phyloP scores from a whole-genome alignment of 2,888 invertebrate genomes.

The Thymelicus lineola region DNA sequence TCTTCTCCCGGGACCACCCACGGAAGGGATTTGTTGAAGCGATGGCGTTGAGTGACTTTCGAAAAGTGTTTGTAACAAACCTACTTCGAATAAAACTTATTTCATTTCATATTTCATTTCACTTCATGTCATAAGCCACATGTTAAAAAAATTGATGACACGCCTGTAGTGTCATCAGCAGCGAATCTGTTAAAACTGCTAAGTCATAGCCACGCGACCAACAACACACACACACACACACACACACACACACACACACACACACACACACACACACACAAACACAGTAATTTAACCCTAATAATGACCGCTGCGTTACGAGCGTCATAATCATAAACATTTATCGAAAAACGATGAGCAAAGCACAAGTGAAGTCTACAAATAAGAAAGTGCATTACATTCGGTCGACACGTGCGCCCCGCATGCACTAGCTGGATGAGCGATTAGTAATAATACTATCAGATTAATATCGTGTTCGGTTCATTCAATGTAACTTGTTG shows the following conservation, averaged over 20 bases:
- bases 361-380: conserved; percentile 13
- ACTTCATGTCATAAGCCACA: no score
- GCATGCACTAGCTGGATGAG: not conserved
- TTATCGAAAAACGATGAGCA: conserved; percentile 22
- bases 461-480: not conserved
- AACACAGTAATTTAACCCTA: conserved; percentile 24
- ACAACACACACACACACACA: no score
- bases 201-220: conserved; percentile 21
- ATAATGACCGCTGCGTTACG: conserved; percentile 1
- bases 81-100: no score
- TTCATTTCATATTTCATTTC: no score
- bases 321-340: conserved; percentile 12
- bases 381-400: conserved; percentile 31
- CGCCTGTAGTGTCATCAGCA: no score
- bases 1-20: no score
- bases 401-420: conserved; percentile 22
- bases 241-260: not conserved
- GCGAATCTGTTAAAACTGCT: no score
- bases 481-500: no score
- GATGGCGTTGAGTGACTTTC: no score
- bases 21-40: no score
- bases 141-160: no score
- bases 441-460: conserved; percentile 14
- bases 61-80: no score
- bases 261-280: not conserved